Evolutionary conservation across 2,888 invertebrate genomes (phyloP).

Genomic region (Drosophila neonasuta): DNA sequence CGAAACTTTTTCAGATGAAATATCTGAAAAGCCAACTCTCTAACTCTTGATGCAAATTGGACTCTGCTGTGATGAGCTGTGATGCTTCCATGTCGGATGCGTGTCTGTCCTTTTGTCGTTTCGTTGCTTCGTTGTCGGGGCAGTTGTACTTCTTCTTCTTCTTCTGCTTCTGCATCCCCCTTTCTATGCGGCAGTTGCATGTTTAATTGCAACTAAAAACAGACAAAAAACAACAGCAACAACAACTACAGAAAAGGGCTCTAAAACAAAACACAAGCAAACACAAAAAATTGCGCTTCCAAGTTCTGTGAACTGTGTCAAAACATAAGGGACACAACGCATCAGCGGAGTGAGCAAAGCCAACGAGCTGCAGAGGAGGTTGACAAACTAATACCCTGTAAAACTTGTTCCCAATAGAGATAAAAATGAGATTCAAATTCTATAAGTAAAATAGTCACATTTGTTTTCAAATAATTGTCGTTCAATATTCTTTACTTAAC

Average conservation of each 20-base stretch:
- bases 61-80: conserved; percentile 61
- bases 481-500: too few species aligned
- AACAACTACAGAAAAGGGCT: conserved; percentile 7
- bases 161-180: conserved; percentile 19
- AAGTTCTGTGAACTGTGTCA: conserved; percentile 72
- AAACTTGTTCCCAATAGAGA: too few species aligned
- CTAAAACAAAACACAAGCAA: conserved; percentile 31
- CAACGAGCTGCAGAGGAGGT: neutral
- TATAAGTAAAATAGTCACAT: too few species aligned
- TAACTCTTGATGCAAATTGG: conserved; percentile 59
- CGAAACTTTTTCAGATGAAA: conserved; percentile 27
- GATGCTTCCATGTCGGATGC: conserved; percentile 48
- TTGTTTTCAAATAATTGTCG: too few species aligned
- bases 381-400: neutral
- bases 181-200: conserved; percentile 63
- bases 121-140: conserved; percentile 26
- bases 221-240: conserved; percentile 28
- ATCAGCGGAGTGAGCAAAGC: conserved; percentile 15
- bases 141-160: conserved; percentile 30
- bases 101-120: conserved; percentile 8
- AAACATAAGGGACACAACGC: conserved; percentile 46
- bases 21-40: neutral
- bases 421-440: too few species aligned
- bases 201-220: conserved; percentile 77
- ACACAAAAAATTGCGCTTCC: conserved; percentile 55